Percentiles rank a stretch among this genome's conserved stretches.
phyloP scores from a whole-genome alignment of 1,140 invertebrate species.

The Dolichoris vasculosae region DNA sequence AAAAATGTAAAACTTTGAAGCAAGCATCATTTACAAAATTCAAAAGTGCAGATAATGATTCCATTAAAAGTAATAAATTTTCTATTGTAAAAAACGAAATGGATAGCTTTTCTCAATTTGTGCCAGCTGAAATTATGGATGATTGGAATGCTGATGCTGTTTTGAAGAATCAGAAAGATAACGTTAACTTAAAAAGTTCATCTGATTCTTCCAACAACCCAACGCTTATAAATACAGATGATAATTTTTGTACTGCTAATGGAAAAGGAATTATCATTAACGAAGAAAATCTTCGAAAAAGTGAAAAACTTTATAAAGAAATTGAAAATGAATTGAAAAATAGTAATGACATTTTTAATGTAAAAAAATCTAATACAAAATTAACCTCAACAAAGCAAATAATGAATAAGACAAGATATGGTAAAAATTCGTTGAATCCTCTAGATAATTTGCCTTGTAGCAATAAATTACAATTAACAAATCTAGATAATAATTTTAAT shows the following conservation, averaged over 20 bases:
- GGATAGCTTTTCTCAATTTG: slow-evolving; percentile 5
- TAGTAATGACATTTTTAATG: slow-evolving; percentile 2
- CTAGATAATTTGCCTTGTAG: not conserved
- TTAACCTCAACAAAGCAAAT: slow-evolving; percentile 4
- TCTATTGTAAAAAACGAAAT: slow-evolving; percentile 57
- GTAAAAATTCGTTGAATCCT: not conserved
- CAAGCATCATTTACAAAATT: slow-evolving; percentile 27
- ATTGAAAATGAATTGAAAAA: slow-evolving; percentile 19
- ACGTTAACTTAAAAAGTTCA: not conserved
- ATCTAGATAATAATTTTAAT: not conserved
- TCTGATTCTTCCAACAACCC: not conserved
- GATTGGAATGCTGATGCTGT: slow-evolving; percentile 34
- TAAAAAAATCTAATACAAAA: slow-evolving; percentile 3
- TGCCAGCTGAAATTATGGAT: slow-evolving; percentile 44
- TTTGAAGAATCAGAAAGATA: not conserved
- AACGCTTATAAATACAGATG: not conserved
- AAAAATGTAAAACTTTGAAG: not conserved
- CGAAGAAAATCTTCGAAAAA: slow-evolving; percentile 11
- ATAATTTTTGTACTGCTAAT: slow-evolving; percentile 18
- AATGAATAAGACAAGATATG: not conserved
- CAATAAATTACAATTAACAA: slow-evolving; percentile 1
- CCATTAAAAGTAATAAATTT: slow-evolving; percentile 60
- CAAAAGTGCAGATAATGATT: slow-evolving; percentile 7
- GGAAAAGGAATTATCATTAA: slow-evolving; percentile 18
- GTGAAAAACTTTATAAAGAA: slow-evolving; percentile 33